These are phyloP conservation scores for Lagopus leucura DNA, from an alignment of 2,113 vertebrate species.

Conservation along the genomic window DNA sequence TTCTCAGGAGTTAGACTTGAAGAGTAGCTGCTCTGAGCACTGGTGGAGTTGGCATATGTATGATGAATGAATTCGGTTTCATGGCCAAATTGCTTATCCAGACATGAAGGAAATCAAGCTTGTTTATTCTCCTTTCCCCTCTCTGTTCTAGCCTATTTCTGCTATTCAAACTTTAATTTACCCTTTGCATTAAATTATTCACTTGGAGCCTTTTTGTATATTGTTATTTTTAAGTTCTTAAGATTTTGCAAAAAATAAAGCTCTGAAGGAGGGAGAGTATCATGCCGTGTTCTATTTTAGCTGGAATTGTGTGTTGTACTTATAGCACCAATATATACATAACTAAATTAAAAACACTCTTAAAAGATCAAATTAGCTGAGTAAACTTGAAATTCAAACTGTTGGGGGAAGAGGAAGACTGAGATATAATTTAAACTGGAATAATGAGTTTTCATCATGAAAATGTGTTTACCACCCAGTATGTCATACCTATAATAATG, in stretches of 20 bases:
- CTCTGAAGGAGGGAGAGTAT: constrained; percentile 14
- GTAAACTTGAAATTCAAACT: neutral
- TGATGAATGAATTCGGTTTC: constrained; percentile 73
- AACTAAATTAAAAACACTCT: neutral
- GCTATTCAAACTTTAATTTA: constrained; percentile 34
- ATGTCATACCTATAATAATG: neutral
- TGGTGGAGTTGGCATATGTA: constrained; percentile 60
- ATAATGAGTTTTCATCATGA: neutral
- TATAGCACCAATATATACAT: neutral
- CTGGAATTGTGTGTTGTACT: neutral
- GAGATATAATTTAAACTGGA: neutral
- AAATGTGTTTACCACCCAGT: neutral
- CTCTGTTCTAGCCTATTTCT: neutral
- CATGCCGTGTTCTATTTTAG: neutral
- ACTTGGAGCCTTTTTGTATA: neutral
- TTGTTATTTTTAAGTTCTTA: constrained; percentile 29
- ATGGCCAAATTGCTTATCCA: constrained; percentile 77
- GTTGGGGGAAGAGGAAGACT: neutral
- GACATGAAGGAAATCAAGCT: constrained; percentile 73
- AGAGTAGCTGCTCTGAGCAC: constrained; percentile 49
- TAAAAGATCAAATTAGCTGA: neutral
- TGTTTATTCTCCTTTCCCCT: neutral
- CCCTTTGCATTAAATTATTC: constrained; percentile 23
- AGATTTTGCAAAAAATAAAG: constrained; percentile 19
- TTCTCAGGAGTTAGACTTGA: neutral